Conservation (phyloP, 2,113 vertebrate genomes). For the Gymnogyps californianus region DNA sequence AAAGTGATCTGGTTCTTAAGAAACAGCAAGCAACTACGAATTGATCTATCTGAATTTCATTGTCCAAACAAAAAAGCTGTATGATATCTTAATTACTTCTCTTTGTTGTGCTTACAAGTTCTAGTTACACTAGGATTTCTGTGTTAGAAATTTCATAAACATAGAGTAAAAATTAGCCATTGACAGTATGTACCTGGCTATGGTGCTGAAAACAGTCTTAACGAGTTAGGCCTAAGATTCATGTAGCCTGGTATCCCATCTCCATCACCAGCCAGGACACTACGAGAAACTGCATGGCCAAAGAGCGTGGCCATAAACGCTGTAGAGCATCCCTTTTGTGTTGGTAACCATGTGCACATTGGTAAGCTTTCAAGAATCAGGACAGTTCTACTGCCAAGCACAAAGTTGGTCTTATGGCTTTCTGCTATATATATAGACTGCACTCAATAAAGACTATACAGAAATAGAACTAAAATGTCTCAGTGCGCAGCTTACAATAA, state of each 20-base stretch:
- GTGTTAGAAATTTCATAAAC: neutral
- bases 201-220: neutral
- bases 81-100: neutral
- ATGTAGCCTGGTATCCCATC: neutral
- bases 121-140: neutral
- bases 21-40: neutral
- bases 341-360: neutral
- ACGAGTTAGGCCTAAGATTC: neutral
- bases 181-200: neutral
- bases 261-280: neutral
- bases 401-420: neutral
- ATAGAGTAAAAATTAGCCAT: neutral
- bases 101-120: neutral
- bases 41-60: neutral
- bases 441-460: neutral
- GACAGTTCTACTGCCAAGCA: neutral
- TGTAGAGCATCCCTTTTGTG: neutral
- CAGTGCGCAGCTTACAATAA: neutral
- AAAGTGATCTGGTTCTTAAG: neutral
- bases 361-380: neutral
- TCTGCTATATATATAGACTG: neutral
- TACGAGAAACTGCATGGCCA: neutral
- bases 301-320: fast-evolving
- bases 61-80: neutral
- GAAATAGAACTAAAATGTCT: neutral